Evolutionary conservation across 2,113 vertebrate genomes (phyloP).

Genomic region (Geococcyx californianus): DNA sequence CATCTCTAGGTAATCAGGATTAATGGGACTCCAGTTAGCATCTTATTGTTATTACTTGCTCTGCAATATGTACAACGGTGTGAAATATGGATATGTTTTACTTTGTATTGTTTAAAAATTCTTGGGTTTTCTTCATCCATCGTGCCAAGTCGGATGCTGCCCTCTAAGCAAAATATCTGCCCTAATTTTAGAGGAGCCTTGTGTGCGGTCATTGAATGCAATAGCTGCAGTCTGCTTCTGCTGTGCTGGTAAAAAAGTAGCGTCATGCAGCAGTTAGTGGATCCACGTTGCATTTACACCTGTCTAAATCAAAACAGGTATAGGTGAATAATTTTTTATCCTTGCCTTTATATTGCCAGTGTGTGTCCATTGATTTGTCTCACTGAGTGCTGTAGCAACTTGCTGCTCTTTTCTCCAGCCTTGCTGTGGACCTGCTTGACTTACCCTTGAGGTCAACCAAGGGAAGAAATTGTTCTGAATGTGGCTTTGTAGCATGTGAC

Average conservation of each 20-base stretch:
- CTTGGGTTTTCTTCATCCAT: neutral
- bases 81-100: neutral
- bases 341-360: neutral
- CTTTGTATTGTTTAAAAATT: conserved; percentile 4
- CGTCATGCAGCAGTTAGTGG: neutral
- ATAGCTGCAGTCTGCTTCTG: neutral
- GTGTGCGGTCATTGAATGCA: neutral
- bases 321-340: neutral
- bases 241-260: neutral
- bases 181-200: neutral
- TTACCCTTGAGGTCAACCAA: neutral
- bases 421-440: neutral
- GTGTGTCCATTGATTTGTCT: too few species aligned
- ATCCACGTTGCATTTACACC: neutral
- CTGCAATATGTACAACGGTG: neutral
- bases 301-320: neutral
- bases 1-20: neutral
- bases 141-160: neutral
- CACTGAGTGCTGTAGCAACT: neutral
- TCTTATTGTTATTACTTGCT: neutral
- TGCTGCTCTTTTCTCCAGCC: neutral
- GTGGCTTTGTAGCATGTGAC: neutral
- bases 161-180: neutral
- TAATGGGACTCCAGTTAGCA: neutral
- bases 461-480: neutral